These are phyloP conservation scores for Patagioenas fasciata DNA, from an alignment of 2,113 vertebrate genomes.

Conservation along the genomic window DNA sequence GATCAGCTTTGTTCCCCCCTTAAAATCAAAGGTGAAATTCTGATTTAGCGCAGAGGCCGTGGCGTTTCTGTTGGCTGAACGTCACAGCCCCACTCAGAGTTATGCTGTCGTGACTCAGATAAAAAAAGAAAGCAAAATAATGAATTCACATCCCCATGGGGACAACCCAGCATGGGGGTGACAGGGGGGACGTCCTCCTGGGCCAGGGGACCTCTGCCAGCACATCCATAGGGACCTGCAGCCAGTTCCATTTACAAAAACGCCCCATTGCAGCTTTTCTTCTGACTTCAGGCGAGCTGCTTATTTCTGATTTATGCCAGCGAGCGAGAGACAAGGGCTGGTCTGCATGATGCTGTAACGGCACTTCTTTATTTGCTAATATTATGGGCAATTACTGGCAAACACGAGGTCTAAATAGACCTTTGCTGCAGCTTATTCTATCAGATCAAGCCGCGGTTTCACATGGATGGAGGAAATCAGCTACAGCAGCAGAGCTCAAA, in stretches of 20 bases:
- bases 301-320: constrained; percentile 4
- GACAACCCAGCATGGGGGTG: neutral
- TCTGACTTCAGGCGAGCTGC: neutral
- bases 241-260: neutral
- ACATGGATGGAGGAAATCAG: neutral
- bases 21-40: neutral
- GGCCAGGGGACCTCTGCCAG: neutral
- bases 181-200: neutral
- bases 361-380: neutral
- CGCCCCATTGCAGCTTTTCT: neutral
- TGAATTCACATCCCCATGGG: neutral
- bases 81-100: rapidly evolving
- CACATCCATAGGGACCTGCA: rapidly evolving
- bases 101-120: neutral
- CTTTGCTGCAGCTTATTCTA: neutral
- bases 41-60: neutral
- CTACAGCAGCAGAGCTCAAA: neutral
- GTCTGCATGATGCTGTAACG: neutral
- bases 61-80: rapidly evolving
- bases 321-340: neutral
- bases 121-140: neutral
- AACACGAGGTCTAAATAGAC: neutral
- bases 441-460: neutral
- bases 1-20: neutral
- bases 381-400: neutral